Evolutionary conservation across 2,797 vertebrate genomes (phyloP).

Genomic region (Rhinatrema bivittatum): DNA sequence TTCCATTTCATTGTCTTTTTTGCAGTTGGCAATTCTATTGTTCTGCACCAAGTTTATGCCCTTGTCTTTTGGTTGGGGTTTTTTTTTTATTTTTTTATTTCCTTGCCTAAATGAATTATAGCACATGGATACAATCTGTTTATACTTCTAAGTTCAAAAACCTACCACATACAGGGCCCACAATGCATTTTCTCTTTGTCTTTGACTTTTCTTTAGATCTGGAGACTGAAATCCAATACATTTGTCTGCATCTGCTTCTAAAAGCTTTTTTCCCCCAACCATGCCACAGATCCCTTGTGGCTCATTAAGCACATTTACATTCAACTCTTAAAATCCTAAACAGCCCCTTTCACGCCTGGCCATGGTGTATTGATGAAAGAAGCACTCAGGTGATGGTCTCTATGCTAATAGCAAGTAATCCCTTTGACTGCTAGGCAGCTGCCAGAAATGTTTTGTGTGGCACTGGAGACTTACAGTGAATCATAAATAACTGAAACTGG

Average conservation of each 20-base stretch:
- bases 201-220: slow-evolving; percentile 48
- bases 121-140: slow-evolving; percentile 41
- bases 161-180: slow-evolving; percentile 28
- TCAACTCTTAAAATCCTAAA: slow-evolving; percentile 61
- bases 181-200: slow-evolving; percentile 41
- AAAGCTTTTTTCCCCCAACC: slow-evolving; percentile 56
- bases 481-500: neutral
- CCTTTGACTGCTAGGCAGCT: slow-evolving; percentile 16
- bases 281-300: slow-evolving; percentile 47
- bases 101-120: slow-evolving; percentile 30
- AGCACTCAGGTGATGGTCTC: slow-evolving; percentile 23
- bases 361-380: slow-evolving; percentile 40
- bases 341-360: slow-evolving; percentile 52
- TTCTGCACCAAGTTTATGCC: slow-evolving; percentile 3
- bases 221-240: slow-evolving; percentile 61
- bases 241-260: slow-evolving; percentile 62
- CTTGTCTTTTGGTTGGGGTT: too few relatives aligned
- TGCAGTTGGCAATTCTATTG: neutral
- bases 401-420: slow-evolving; percentile 6
- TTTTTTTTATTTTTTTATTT: slow-evolving; percentile 29
- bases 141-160: slow-evolving; percentile 41
- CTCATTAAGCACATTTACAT: slow-evolving; percentile 71
- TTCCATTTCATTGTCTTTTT: neutral
- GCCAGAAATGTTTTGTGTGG: neutral
- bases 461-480: slow-evolving; percentile 2